Conservation (phyloP, 2,797 vertebrate species). For the Characodon lateralis region DNA sequence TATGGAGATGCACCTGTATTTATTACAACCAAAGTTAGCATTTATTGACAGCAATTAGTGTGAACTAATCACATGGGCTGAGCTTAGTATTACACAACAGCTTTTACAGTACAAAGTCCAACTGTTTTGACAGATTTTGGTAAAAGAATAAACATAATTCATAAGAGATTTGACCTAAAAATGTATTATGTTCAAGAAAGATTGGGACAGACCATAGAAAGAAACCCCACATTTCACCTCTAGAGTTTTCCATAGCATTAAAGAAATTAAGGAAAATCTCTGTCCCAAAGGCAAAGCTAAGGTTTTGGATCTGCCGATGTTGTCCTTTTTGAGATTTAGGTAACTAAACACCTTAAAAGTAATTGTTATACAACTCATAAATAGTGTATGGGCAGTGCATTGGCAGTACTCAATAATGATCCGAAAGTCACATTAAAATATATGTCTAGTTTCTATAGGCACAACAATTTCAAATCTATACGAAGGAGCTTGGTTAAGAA, state of each 20-base stretch:
- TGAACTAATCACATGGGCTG: no score
- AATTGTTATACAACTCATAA: neutral
- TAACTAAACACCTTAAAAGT: neutral
- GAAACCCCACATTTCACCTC: neutral
- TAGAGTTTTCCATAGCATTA: neutral
- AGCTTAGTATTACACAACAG: no score
- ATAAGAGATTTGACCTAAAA: neutral
- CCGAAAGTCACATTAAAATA: conserved; percentile 24
- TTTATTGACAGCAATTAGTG: no score
- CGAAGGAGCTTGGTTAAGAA: conserved; percentile 40
- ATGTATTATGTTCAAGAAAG: neutral
- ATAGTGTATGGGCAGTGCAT: neutral
- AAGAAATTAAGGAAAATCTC: neutral
- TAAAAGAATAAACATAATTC: neutral
- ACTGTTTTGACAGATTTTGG: neutral
- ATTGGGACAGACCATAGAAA: neutral
- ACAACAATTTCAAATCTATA: conserved; percentile 53
- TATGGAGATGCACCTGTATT: no score
- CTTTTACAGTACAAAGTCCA: no score
- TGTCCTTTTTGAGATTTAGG: neutral
- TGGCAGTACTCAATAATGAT: conserved; percentile 9
- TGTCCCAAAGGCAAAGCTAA: neutral
- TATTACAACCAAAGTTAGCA: no score
- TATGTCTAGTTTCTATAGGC: conserved; percentile 53
- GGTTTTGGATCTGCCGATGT: neutral